Evolutionary conservation across 37 sponge, comb jelly and placozoan species (phyloP), one percentile per base, ranked within the genome.

Genomic region (Eunapius fragilis): DNA sequence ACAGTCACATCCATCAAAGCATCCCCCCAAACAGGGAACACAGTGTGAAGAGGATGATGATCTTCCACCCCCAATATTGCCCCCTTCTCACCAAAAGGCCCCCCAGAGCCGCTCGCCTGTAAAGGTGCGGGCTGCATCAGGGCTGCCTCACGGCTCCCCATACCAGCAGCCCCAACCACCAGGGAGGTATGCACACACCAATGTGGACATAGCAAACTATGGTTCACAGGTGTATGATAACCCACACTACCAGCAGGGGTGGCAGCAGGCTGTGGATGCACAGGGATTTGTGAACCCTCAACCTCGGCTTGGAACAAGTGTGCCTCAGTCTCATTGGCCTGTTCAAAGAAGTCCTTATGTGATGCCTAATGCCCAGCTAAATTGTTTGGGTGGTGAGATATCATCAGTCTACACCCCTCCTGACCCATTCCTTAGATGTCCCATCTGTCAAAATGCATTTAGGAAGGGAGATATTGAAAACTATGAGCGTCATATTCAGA

Each of bases 381-480:
- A 12, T 17, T 58, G 58, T 58, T 12, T 17, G 58, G 19, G 19
- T 2, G 22, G 58, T 58, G 22, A 11, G 6, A 2, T 19, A 58
- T 17, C 58, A 58, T 58, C 58, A 58, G 58, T 0, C 11, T 33
- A 58, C 2, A 47, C 69, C 6, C 89, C 89, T 6, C 69, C 30
- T 25, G 89, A 89, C 50, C 80, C 89, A 23, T 84, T 84, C 35
- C 80, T 89, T 32, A 47, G 38, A 23, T 89, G 89, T 36, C 84
- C 78, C 7, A 38, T 78, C 32, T 89, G 89, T 72, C 37, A 69
- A 33, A 37, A 47, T 22, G 36, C 25, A 25, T 84, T 69, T 32
- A 36, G 84, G 24, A 77, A 78, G 72, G 89, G 89, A 84, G 84
- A 89, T 68, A 89, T 89, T 32, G 84, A 89, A 45, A 70, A 69